These are phyloP conservation scores for Drosophila testacea DNA, from an alignment of 2,888 invertebrate genomes.

Conservation along the genomic window DNA sequence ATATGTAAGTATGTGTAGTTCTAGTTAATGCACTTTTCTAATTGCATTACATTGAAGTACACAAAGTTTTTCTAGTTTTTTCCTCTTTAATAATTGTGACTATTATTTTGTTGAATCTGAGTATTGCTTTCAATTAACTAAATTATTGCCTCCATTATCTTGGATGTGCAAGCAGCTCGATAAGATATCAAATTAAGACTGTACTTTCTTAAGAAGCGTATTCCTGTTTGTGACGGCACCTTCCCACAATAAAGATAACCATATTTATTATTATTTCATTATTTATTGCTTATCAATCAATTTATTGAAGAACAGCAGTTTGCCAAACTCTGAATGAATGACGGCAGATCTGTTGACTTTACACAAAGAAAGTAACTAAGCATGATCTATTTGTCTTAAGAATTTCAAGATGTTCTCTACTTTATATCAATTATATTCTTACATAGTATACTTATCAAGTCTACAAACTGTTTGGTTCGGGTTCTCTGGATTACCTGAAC, in stretches of 20 bases:
- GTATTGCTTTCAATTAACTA: not conserved
- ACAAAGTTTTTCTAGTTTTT: not conserved
- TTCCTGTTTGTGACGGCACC: slow-evolving; percentile 16
- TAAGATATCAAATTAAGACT: slow-evolving; percentile 36
- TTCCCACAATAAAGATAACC: slow-evolving; percentile 7
- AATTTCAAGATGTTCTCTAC: not conserved
- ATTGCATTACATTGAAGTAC: slow-evolving; percentile 31
- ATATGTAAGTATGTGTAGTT: slow-evolving; percentile 8
- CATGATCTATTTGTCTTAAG: not conserved
- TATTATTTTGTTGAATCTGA: not conserved
- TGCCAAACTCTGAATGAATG: slow-evolving; percentile 8
- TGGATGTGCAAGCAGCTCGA: slow-evolving; percentile 14
- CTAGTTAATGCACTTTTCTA: slow-evolving; percentile 45
- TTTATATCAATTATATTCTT: too few relatives aligned
- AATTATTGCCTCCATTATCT: slow-evolving; percentile 14
- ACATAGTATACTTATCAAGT: too few relatives aligned
- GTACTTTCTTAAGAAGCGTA: not conserved
- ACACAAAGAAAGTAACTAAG: not conserved
- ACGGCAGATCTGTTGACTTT: not conserved
- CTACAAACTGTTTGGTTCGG: too few relatives aligned
- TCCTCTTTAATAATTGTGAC: not conserved
- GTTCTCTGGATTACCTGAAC: too few relatives aligned
- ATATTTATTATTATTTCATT: slow-evolving; percentile 27
- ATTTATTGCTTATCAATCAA: slow-evolving; percentile 5
- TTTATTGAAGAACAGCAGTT: slow-evolving; percentile 6